These are phyloP conservation scores for Trilocha varians DNA, from an alignment of 2,888 invertebrate genomes.

Conservation along the genomic window DNA sequence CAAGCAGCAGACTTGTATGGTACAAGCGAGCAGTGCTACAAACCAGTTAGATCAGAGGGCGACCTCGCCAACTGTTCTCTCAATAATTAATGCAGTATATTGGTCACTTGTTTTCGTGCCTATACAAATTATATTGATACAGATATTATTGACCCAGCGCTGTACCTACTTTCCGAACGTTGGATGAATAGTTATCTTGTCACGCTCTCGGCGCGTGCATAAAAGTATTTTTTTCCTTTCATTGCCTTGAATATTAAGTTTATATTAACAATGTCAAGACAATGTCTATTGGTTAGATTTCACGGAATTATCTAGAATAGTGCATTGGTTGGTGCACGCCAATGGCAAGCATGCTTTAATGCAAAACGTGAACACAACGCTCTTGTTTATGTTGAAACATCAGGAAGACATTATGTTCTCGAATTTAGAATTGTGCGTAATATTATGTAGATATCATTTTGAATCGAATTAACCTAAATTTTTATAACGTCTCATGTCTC, in stretches of 20 bases:
- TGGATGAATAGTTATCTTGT: conserved; percentile 28
- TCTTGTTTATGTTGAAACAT: neutral
- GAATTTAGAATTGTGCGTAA: neutral
- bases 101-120: conserved; percentile 61
- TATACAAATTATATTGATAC: conserved; percentile 37
- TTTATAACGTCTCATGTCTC: too few relatives aligned
- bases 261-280: neutral
- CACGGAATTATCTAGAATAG: neutral
- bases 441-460: too few relatives aligned
- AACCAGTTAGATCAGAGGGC: conserved; percentile 64
- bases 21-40: conserved; percentile 43
- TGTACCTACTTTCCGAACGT: conserved; percentile 35
- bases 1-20: conserved; percentile 27
- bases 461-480: too few relatives aligned
- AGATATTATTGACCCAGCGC: conserved; percentile 37
- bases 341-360: neutral
- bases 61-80: conserved; percentile 57
- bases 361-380: neutral
- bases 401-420: neutral
- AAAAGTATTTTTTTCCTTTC: conserved; percentile 20
- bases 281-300: neutral
- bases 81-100: conserved; percentile 64
- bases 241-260: conserved; percentile 16
- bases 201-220: conserved; percentile 30
- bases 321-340: neutral